Conservation (phyloP, 2,797 vertebrate species). For the Cuniculus paca region DNA sequence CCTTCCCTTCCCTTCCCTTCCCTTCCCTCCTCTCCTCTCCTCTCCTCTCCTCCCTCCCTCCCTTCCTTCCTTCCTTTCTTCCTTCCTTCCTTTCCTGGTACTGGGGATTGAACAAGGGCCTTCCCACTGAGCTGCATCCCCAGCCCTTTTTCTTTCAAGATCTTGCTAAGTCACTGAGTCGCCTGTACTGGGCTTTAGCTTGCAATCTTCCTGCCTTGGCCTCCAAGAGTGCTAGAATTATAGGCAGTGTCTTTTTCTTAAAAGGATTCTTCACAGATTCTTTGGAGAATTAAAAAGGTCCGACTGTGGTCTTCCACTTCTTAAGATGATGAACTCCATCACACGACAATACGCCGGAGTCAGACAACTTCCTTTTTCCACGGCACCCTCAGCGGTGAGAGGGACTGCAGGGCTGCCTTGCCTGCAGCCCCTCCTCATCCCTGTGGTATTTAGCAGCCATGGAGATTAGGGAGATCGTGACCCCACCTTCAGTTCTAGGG, state of each 20-base stretch:
- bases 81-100: neutral
- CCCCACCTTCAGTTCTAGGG: neutral
- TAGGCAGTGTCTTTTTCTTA: neutral
- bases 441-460: no score
- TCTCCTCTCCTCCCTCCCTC: no score
- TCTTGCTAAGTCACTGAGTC: neutral
- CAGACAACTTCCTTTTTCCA: neutral
- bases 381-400: rapidly evolving
- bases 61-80: neutral
- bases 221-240: neutral
- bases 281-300: neutral
- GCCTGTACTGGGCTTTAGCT: neutral
- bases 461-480: no score
- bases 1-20: no score
- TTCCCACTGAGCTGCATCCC: neutral
- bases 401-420: no score
- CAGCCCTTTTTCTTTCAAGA: neutral
- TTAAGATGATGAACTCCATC: neutral
- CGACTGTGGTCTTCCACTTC: no score
- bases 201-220: neutral
- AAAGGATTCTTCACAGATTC: neutral
- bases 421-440: rapidly evolving
- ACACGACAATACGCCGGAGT: no score
- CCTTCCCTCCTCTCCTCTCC: no score
- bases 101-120: neutral